Evolutionary conservation across 2,113 vertebrate species (phyloP).

Genomic region (Copsychus sechellarum): DNA sequence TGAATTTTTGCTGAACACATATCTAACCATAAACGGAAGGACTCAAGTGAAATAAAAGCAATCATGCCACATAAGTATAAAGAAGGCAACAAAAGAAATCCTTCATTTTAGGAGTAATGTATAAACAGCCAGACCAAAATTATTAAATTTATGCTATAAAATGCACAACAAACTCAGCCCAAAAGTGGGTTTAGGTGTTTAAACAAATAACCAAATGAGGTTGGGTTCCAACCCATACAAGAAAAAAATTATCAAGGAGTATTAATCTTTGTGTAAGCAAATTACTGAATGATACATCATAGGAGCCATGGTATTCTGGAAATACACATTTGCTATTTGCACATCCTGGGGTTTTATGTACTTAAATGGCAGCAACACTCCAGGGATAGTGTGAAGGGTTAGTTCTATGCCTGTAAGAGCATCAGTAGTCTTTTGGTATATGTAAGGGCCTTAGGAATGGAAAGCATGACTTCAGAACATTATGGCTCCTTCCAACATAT

Average conservation of each 20-base stretch:
- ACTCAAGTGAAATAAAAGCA: neutral
- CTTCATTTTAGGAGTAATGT: neutral
- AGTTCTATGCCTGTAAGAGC: neutral
- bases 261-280: neutral
- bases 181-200: neutral
- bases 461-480: neutral
- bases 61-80: neutral
- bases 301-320: neutral
- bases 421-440: neutral
- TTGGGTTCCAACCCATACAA: neutral
- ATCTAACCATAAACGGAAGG: neutral
- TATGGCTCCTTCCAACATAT: neutral
- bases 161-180: neutral
- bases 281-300: neutral
- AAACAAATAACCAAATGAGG: neutral
- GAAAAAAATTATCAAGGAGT: neutral
- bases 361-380: neutral
- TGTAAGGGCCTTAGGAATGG: accelerated
- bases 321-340: neutral
- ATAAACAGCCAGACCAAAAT: neutral
- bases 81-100: neutral
- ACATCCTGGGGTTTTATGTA: neutral
- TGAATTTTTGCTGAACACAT: neutral
- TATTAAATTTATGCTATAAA: neutral
- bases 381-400: neutral